phyloP scores from a whole-genome alignment of 2,797 vertebrate species.

The Allobates femoralis region DNA sequence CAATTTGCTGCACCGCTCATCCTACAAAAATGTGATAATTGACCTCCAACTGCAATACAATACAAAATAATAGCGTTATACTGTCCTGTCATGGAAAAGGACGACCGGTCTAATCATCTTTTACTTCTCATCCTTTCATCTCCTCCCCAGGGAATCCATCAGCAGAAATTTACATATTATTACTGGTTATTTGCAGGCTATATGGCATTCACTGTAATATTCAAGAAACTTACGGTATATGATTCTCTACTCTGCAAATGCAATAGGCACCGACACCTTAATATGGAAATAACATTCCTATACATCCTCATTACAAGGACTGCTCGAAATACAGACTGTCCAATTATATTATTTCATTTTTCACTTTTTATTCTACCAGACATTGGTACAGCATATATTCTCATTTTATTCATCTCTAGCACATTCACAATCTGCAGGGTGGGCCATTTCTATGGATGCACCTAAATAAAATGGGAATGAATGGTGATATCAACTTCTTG shows the following conservation, averaged over 20 bases:
- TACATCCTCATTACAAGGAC: background rate
- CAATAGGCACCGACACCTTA: background rate
- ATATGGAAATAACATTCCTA: background rate
- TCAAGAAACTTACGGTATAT: background rate
- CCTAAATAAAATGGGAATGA: too few relatives aligned
- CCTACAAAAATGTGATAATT: background rate
- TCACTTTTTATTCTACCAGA: background rate
- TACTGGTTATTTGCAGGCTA: conserved; percentile 4
- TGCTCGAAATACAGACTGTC: background rate
- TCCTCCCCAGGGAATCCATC: background rate
- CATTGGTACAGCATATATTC: background rate
- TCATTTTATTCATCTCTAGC: background rate
- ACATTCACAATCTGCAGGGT: too few relatives aligned
- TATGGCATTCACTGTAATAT: background rate
- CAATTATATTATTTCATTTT: background rate
- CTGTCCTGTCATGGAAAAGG: background rate
- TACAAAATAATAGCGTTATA: background rate
- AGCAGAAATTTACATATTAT: background rate
- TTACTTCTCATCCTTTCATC: background rate
- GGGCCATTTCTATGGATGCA: too few relatives aligned
- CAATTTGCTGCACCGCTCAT: background rate
- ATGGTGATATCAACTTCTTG: too few relatives aligned
- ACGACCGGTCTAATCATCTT: background rate
- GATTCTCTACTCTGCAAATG: conserved; percentile 2
- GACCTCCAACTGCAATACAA: background rate